Evolutionary conservation across 2,888 invertebrate genomes (phyloP).

Genomic region (Acleris emargana): DNA sequence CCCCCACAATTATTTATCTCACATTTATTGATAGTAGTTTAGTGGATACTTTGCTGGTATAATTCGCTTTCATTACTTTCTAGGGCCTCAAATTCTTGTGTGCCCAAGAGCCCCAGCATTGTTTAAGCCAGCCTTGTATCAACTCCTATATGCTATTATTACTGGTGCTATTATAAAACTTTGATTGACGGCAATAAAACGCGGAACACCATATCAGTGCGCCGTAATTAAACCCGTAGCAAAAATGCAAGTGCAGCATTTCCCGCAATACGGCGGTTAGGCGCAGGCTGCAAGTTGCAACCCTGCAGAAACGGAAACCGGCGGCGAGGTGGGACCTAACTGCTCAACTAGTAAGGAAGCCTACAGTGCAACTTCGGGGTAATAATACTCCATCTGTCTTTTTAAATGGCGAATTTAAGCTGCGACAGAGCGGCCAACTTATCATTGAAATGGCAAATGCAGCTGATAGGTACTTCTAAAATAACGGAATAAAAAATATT

Average conservation of each 20-base stretch:
- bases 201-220: neutral
- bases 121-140: too few species aligned
- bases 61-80: too few species aligned
- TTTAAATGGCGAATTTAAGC: conserved; percentile 26
- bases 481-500: too few species aligned
- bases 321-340: conserved; percentile 19
- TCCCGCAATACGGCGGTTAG: conserved; percentile 12
- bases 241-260: conserved; percentile 11
- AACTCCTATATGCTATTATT: too few species aligned
- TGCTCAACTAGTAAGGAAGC: conserved; percentile 18
- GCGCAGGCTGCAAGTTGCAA: conserved; percentile 6
- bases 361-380: conserved; percentile 9
- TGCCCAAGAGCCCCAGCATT: too few species aligned
- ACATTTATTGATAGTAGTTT: too few species aligned
- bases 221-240: neutral
- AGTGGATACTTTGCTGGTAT: too few species aligned
- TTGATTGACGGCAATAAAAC: neutral
- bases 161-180: too few species aligned
- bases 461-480: too few species aligned
- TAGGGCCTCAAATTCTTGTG: too few species aligned
- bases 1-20: too few species aligned
- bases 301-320: conserved; percentile 17
- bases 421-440: conserved; percentile 1
- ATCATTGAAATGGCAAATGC: neutral
- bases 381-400: conserved; percentile 31